Evolutionary conservation across 2,797 vertebrate genomes (phyloP).

Genomic region (Bufotes viridis): DNA sequence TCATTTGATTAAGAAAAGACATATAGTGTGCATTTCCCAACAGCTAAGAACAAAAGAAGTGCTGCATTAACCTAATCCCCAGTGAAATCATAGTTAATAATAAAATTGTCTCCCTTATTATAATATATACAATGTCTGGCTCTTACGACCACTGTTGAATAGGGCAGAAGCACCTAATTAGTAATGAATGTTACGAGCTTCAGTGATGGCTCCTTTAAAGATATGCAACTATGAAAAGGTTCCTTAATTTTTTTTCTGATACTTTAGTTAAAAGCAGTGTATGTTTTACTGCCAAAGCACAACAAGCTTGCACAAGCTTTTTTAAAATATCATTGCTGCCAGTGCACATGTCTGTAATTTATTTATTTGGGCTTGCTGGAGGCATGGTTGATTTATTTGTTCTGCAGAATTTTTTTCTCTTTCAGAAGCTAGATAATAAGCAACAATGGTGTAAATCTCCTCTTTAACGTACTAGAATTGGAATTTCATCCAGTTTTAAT

Average conservation of each 20-base stretch:
- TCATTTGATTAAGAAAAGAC: slow-evolving; percentile 51
- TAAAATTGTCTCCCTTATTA: slow-evolving; percentile 57
- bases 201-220: slow-evolving; percentile 66
- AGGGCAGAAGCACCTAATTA: slow-evolving; percentile 67
- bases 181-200: slow-evolving; percentile 63
- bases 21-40: slow-evolving; percentile 53
- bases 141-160: slow-evolving; percentile 59
- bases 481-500: slow-evolving; percentile 90
- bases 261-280: slow-evolving; percentile 85
- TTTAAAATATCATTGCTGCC: slow-evolving; percentile 99
- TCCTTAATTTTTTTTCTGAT: slow-evolving; percentile 67
- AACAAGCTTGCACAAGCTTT: slow-evolving; percentile 88
- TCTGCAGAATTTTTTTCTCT: slow-evolving; percentile 94
- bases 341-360: slow-evolving; percentile 90
- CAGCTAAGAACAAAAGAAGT: slow-evolving; percentile 47
- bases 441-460: slow-evolving; percentile 93
- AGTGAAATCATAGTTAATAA: slow-evolving; percentile 30
- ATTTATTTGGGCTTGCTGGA: slow-evolving; percentile 91
- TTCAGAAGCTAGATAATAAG: slow-evolving; percentile 97
- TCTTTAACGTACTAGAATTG: slow-evolving; percentile 81
- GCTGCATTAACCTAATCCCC: slow-evolving; percentile 58
- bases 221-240: slow-evolving; percentile 62
- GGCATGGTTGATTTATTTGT: slow-evolving; percentile 94
- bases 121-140: slow-evolving; percentile 60
- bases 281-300: slow-evolving; percentile 88